phyloP scores from a whole-genome alignment of 2,797 vertebrate species.

The Mormyrus proboscirostris region DNA sequence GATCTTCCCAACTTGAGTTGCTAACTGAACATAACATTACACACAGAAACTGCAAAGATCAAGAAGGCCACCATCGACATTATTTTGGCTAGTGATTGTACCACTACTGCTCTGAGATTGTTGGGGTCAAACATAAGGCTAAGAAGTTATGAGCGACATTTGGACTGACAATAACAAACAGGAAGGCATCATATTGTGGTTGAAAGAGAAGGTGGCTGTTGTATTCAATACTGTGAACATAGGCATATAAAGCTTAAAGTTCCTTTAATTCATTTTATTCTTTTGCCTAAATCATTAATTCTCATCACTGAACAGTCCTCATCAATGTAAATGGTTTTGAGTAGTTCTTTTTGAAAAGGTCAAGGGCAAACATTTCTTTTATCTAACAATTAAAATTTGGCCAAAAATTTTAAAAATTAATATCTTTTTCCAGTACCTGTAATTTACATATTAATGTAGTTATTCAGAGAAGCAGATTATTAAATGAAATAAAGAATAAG shows the following conservation, averaged over 20 bases:
- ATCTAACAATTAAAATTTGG: neutral
- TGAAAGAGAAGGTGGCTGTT: neutral
- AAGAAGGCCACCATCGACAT: neutral
- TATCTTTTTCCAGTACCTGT: neutral
- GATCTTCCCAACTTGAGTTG: neutral
- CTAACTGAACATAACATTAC: neutral
- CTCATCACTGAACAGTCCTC: neutral
- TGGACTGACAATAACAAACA: neutral
- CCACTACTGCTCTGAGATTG: neutral
- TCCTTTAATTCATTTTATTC: neutral
- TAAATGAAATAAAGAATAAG: neutral
- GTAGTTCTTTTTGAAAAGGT: neutral
- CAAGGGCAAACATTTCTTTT: slow-evolving; percentile 3
- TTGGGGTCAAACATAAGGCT: neutral
- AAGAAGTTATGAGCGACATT: neutral
- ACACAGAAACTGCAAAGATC: neutral
- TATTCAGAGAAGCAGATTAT: neutral
- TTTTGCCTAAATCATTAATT: neutral
- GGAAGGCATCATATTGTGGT: neutral
- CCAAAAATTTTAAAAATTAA: neutral
- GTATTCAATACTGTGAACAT: neutral
- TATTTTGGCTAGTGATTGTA: neutral
- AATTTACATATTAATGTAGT: neutral
- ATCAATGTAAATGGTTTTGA: neutral
- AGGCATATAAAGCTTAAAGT: neutral